Evolutionary conservation across 2,888 invertebrate genomes (phyloP).

Genomic region (Minunthozetes semirufus): DNA sequence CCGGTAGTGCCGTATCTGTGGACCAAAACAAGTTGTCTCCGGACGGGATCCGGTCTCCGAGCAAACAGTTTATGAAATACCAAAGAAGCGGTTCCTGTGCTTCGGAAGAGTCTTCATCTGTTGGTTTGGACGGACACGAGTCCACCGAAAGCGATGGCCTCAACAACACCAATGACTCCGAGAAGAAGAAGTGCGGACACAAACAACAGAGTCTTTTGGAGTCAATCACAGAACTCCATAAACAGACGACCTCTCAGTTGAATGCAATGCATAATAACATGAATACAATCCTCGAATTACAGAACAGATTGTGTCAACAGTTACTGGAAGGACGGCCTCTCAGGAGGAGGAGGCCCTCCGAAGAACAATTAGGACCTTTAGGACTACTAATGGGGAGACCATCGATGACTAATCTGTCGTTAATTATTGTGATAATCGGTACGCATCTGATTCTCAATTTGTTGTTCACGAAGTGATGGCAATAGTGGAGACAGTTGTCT

Average conservation of each 20-base stretch:
- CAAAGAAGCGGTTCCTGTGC: slow-evolving; percentile 33
- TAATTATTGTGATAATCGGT: slow-evolving; percentile 19
- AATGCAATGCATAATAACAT: slow-evolving; percentile 27
- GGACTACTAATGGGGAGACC: too few species aligned
- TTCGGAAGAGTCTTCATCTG: background rate
- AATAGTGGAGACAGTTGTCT: background rate
- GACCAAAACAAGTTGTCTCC: slow-evolving; percentile 46
- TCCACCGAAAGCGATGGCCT: slow-evolving; percentile 8
- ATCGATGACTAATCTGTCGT: slow-evolving; percentile 3
- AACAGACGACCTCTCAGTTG: slow-evolving; percentile 23
- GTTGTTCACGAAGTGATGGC: background rate
- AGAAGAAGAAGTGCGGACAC: background rate
- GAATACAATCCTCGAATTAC: background rate
- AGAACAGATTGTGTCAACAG: background rate
- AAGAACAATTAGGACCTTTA: too few species aligned
- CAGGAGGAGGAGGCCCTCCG: background rate
- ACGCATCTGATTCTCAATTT: slow-evolving; percentile 21
- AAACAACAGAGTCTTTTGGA: background rate
- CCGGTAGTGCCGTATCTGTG: slow-evolving; percentile 63
- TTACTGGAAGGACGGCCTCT: background rate
- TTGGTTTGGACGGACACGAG: slow-evolving; percentile 13
- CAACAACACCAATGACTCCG: background rate
- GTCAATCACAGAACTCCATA: slow-evolving; percentile 7
- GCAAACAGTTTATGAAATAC: slow-evolving; percentile 3
- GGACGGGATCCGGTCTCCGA: background rate